These are phyloP conservation scores for Remorina albescens DNA, from an alignment of 2,797 vertebrate genomes.

Conservation along the genomic window DNA sequence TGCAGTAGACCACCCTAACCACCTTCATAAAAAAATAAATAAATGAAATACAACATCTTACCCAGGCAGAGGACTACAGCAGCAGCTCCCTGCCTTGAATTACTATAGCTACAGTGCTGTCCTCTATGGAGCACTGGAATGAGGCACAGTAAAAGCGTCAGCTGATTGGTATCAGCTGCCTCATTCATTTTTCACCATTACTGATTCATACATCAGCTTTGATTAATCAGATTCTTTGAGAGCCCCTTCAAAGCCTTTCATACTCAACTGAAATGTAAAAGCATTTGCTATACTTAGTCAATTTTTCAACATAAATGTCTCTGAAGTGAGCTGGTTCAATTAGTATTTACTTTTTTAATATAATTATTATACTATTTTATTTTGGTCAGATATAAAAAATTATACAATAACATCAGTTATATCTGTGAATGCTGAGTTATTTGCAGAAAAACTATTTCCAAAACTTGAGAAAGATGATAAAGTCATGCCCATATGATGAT, in stretches of 20 bases:
- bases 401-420: background rate
- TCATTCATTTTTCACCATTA: background rate
- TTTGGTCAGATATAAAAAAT: background rate
- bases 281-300: background rate
- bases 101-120: slow-evolving; percentile 1
- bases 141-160: slow-evolving; percentile 17
- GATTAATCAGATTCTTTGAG: background rate
- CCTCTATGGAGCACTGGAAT: background rate
- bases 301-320: background rate
- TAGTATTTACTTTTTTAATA: background rate
- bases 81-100: too few relatives aligned
- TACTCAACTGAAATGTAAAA: background rate
- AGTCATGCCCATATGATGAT: background rate
- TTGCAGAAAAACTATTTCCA: background rate
- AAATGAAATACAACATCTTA: slow-evolving; percentile 1
- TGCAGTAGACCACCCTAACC: background rate
- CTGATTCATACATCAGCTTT: background rate
- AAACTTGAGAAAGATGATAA: background rate
- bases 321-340: background rate
- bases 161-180: slow-evolving; percentile 26
- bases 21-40: too few relatives aligned
- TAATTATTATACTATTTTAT: too few relatives aligned
- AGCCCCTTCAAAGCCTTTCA: background rate
- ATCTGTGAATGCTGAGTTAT: background rate
- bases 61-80: background rate